These are phyloP conservation scores for Cardinalis cardinalis DNA, from an alignment of 2,113 vertebrate species.

Conservation along the genomic window DNA sequence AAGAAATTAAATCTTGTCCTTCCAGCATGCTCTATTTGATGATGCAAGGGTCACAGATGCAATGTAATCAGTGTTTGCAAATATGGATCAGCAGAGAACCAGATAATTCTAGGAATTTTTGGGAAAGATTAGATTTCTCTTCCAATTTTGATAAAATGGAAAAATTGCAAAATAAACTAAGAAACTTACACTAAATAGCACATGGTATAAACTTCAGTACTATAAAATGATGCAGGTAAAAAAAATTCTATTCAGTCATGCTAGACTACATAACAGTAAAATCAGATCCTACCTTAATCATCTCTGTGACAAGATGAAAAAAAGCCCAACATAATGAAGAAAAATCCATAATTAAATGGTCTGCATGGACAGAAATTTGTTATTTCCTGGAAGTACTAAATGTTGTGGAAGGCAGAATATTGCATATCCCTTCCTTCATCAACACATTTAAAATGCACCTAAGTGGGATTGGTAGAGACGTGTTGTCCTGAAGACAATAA, in stretches of 20 bases:
- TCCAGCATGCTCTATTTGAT: neutral
- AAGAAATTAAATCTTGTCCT: neutral
- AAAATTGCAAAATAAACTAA: neutral
- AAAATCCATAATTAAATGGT: neutral
- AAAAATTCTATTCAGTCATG: neutral
- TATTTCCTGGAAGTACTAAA: neutral
- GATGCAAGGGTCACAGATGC: neutral
- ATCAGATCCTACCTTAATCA: neutral
- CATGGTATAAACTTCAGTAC: neutral
- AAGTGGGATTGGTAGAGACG: neutral
- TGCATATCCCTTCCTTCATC: neutral
- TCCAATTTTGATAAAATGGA: neutral
- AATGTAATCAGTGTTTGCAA: neutral
- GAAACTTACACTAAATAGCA: neutral
- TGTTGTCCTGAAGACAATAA: neutral
- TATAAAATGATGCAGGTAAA: accelerated
- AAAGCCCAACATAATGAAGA: accelerated
- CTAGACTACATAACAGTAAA: neutral
- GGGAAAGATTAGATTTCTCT: neutral
- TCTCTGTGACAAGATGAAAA: accelerated
- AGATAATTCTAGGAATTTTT: neutral
- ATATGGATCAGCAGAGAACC: neutral
- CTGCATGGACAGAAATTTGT: neutral
- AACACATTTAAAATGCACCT: neutral
- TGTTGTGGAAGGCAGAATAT: neutral